phyloP scores from a whole-genome alignment of 1,140 invertebrate species.

The Adelges cooleyi region DNA sequence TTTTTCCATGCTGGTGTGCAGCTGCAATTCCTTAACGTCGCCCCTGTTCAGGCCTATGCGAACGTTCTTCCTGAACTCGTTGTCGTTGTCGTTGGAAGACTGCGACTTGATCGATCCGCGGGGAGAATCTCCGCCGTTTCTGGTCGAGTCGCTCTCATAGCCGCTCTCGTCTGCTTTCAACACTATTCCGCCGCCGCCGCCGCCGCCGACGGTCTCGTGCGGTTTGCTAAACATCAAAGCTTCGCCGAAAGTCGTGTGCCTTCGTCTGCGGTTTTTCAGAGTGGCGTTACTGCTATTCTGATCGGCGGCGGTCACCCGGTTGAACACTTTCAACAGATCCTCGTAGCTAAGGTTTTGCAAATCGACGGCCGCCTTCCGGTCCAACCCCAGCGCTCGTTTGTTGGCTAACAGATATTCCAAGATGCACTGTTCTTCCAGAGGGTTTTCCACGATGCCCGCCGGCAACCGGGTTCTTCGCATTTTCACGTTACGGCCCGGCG shows the following conservation, averaged over 20 bases:
- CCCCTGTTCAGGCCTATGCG: not conserved
- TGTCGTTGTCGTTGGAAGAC: conserved; percentile 32
- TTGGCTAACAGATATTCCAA: conserved; percentile 32
- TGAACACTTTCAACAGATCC: conserved; percentile 34
- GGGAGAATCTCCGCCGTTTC: conserved; percentile 46
- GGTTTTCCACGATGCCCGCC: conserved; percentile 32
- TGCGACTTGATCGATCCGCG: conserved; percentile 34
- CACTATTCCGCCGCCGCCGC: not conserved
- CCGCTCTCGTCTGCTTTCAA: conserved; percentile 50
- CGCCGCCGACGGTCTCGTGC: not conserved
- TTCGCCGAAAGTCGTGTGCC: conserved; percentile 14
- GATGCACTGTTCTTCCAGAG: conserved; percentile 34
- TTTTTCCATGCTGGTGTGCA: not conserved
- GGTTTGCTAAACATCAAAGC: not conserved
- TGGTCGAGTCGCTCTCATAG: conserved; percentile 52
- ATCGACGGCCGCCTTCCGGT: not conserved
- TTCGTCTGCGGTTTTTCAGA: conserved; percentile 14
- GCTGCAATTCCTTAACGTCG: conserved; percentile 9
- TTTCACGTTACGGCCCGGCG: not conserved
- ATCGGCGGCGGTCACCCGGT: conserved; percentile 30
- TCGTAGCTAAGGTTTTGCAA: conserved; percentile 34
- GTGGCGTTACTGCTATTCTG: not conserved
- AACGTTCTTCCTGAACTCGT: conserved; percentile 12
- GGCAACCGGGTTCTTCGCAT: not conserved
- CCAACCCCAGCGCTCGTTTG: conserved; percentile 18